phyloP scores from a whole-genome alignment of 1,140 invertebrate species.

The Parapsyche elsis region DNA sequence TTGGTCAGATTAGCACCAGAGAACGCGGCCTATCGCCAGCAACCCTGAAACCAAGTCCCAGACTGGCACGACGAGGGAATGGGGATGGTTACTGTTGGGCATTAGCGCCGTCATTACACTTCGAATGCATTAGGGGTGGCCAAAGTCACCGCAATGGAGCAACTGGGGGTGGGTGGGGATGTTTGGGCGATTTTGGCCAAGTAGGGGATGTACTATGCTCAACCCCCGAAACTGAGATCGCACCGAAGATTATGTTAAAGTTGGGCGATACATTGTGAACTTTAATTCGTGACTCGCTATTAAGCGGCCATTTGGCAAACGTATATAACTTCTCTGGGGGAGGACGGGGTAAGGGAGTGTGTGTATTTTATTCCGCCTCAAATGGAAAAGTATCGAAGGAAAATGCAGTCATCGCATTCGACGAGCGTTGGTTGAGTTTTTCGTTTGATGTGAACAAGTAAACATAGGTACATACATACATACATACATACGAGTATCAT shows the following conservation, averaged over 20 bases:
- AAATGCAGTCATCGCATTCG: no score
- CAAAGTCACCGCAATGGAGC: constrained; percentile 43
- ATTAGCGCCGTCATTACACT: constrained; percentile 49
- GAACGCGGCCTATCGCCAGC: background rate
- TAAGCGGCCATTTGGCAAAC: background rate
- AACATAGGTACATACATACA: no score
- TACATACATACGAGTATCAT: no score
- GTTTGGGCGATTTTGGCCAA: background rate
- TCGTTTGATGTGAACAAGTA: no score
- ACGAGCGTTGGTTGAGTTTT: no score
- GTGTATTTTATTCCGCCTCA: no score
- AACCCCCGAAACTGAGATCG: constrained; percentile 2
- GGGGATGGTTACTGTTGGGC: constrained; percentile 26
- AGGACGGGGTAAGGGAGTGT: no score
- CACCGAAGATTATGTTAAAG: background rate
- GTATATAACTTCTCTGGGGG: background rate
- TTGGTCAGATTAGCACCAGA: constrained; percentile 1
- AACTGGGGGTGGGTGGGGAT: background rate
- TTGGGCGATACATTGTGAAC: constrained; percentile 2
- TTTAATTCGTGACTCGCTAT: constrained; percentile 7
- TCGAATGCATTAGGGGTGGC: constrained; percentile 49
- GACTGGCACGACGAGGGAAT: background rate
- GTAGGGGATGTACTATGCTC: background rate
- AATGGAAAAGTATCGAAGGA: no score
- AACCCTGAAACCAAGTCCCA: background rate